Base-by-base conservation (phyloP, 2,888 invertebrate genomes). In the Leptothorax acervorum region DNA sequence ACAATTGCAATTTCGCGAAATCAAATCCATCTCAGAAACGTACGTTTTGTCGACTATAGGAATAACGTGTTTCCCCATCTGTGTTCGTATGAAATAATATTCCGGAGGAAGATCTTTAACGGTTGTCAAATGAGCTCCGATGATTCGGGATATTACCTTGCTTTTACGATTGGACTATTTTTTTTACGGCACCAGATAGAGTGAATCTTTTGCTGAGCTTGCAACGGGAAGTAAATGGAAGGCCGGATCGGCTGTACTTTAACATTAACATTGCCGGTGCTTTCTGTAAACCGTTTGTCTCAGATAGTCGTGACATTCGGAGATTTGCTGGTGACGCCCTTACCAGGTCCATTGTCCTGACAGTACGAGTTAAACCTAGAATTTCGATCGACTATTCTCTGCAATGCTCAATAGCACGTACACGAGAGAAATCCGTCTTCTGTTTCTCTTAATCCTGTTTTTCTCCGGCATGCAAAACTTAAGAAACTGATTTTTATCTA, bases 271-370 rank as follows among this genome's bases (percentile, higher is more conserved):
- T 86, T 83, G 66, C 63, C 70, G 55, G 79, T 73, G 86, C 76
- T 78, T 87, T 76, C 57, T 68, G 84, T 78, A 81, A 89, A 91
- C 85, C 86, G 83, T 86, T 89, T 87, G 81, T 81, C 75, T 73
- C 73, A 85, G 83, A 92, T 91, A 90, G 88, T 86, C 82, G 55
- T 87, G 87, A 88, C 89, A 86, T 87, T 86, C 62, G 70, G 85
- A 88, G 88, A 87, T 88, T 90, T 89, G 87, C 82, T 60, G 85
- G 68, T 89, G 82, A 79, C 79, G 79, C 79, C 79, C 79, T 74
- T 74, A 79, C 45, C 79, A 74, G 57, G 57, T 48, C 35, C 48
- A 60, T 48, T n/a, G 39, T 23, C 48, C 74, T 45, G 48, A 79
- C 75, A 57, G 55, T 42, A 68, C 55, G 71, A 74, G 48, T 81